A percentile compares a stretch with the other conserved stretches of the same genome.
phyloP scores from a whole-genome alignment of 2,888 invertebrate genomes.

The Malthinus seriepunctatus region DNA sequence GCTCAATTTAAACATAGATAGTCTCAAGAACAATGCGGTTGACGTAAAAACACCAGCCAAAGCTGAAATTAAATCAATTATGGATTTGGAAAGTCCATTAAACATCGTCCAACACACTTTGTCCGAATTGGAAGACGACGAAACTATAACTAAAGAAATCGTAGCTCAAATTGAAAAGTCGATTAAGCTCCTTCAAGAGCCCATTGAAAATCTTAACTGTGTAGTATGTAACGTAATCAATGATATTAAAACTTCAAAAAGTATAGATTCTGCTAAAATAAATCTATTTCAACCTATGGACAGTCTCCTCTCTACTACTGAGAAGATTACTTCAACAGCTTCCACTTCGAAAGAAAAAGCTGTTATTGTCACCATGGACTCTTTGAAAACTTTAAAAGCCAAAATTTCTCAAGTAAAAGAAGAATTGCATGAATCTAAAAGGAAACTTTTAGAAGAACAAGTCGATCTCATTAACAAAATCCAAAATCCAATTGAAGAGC shows the following conservation, averaged over 20 bases:
- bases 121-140: not conserved
- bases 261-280: not conserved
- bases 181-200: not conserved
- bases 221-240: not conserved
- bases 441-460: not conserved
- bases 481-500: not conserved
- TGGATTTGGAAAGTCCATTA: not conserved
- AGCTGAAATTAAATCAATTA: not conserved
- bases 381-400: constrained; percentile 26
- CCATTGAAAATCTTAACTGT: not conserved
- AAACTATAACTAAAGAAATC: not conserved
- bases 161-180: not conserved
- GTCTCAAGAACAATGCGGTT: not conserved
- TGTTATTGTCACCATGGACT: too few species aligned
- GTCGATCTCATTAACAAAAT: not conserved
- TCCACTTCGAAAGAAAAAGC: constrained; percentile 22
- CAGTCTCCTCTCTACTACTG: not conserved
- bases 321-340: constrained; percentile 9
- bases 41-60: not conserved
- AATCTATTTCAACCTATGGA: not conserved
- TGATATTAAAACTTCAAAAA: not conserved
- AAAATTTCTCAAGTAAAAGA: constrained; percentile 3
- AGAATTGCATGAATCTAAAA: not conserved
- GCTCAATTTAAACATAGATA: not conserved
- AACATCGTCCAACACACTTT: constrained; percentile 4